phyloP scores from a whole-genome alignment of 1,140 invertebrate species.

The Papilio polyxenes region DNA sequence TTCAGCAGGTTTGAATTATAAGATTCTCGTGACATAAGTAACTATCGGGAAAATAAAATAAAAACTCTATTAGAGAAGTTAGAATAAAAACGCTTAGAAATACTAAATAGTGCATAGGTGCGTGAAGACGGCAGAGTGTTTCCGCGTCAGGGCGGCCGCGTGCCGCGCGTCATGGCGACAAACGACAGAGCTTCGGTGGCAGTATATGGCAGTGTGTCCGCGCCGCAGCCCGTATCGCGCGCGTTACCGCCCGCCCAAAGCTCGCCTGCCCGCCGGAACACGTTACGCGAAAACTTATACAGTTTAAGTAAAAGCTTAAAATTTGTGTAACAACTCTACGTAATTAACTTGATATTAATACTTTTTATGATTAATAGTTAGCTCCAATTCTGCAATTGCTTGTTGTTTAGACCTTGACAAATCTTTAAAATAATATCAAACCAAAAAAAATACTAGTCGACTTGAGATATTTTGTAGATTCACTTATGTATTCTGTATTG shows the following conservation, averaged over 20 bases:
- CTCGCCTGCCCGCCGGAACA: background rate
- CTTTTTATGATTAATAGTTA: too few relatives aligned
- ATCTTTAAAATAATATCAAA: too few relatives aligned
- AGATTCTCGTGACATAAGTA: background rate
- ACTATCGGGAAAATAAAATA: background rate
- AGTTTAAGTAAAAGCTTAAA: background rate
- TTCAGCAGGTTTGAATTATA: too few relatives aligned
- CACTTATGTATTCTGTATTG: too few relatives aligned
- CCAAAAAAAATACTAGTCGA: too few relatives aligned
- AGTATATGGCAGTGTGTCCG: background rate
- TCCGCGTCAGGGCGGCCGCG: background rate
- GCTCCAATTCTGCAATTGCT: too few relatives aligned
- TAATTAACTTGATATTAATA: background rate
- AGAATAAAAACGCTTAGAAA: background rate
- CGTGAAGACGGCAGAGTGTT: background rate
- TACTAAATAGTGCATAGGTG: background rate
- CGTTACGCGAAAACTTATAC: background rate
- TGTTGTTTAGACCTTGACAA: too few relatives aligned
- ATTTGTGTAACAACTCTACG: background rate
- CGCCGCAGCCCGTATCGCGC: background rate
- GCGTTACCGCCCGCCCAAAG: slow-evolving; percentile 1
- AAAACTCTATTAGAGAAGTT: background rate
- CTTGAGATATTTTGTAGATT: too few relatives aligned
- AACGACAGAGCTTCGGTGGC: background rate
- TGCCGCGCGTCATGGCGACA: background rate